Percentiles rank a stretch among this genome's conserved stretches.
Conservation (phyloP, 1,140 invertebrate species). For the Anthonomus grandis region DNA sequence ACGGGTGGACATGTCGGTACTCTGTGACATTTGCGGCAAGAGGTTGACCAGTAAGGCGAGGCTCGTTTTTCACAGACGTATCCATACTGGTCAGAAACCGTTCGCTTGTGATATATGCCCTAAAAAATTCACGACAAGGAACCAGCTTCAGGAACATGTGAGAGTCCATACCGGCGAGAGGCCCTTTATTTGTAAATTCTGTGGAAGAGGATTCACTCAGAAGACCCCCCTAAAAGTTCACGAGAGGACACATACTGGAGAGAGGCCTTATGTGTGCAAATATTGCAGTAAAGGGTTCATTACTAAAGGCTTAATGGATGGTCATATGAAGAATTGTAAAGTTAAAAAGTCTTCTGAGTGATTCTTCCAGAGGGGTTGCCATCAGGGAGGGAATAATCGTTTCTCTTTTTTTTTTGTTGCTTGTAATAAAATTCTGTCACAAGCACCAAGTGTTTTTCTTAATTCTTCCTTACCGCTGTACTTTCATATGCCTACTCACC, state of each 20-base stretch:
- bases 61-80: conserved; percentile 66
- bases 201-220: conserved; percentile 65
- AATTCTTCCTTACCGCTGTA: no score
- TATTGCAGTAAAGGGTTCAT: conserved; percentile 53
- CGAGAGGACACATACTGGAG: conserved; percentile 47
- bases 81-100: conserved; percentile 71
- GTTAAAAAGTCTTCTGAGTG: no score
- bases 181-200: conserved; percentile 56
- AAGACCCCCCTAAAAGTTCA: conserved; percentile 62
- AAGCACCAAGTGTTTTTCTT: no score
- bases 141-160: conserved; percentile 51
- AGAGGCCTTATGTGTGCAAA: conserved; percentile 50
- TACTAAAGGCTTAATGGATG: conserved; percentile 59
- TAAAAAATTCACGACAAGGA: conserved; percentile 62
- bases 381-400: no score
- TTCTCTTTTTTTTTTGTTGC: no score
- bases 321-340: conserved; percentile 55
- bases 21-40: conserved; percentile 47
- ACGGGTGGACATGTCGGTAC: conserved; percentile 42
- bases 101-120: conserved; percentile 66
- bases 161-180: conserved; percentile 60
- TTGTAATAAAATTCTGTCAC: no score
- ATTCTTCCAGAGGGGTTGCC: no score
- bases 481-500: no score
- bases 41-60: conserved; percentile 44